Base-by-base conservation (phyloP, 2,888 invertebrate species). In the Abrostola tripartita region DNA sequence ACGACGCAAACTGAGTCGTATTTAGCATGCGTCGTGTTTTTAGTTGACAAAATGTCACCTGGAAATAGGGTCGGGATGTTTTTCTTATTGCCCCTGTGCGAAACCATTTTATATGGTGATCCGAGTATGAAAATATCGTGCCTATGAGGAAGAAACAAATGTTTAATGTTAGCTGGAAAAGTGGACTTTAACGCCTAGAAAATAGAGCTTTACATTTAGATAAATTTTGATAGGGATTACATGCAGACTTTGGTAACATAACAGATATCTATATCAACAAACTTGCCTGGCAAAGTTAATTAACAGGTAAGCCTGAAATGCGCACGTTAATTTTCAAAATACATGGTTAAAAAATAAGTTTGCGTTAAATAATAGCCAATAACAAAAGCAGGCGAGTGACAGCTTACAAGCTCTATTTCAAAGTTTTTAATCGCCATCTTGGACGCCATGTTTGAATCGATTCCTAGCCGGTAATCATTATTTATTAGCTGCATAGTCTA, bases 1-100 rank as follows among this genome's bases (percentile, higher is more conserved):
- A 87, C 81, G 76, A 74, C 79, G 67, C 69, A 54, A 57, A 55
- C 76, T 59, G 57, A 68, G 60, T 52, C 49, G 42, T 79, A 75
- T 75, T 78, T 71, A 74, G 69, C 60, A 76, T 68, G 74, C 68
- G 61, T 64, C 65, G 67, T 68, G 64, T 79, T 78, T 80, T 76
- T 80, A 63, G 65, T 67, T 69, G 67, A 69, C 71, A 78, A 71
- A 78, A 74, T 68, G 69, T 70, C 74, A 72, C 71, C 41, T 54
- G 57, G 52, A 57, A 71, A 71, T 47, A 52, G 10, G 63, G 56
- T 65, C 54, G 44, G 52, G 41, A 35, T 57, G 53, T 56, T 59
- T 65, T 71, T 55, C 58, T 72, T 67, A 66, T 75, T 67, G 24
- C 37, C 35, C 47, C 37, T 7, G 50, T 54, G 58, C 57, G 57